These are phyloP conservation scores for Lepidocyrtoides sp. DNA, from an alignment of 2,888 invertebrate genomes.

Conservation along the genomic window DNA sequence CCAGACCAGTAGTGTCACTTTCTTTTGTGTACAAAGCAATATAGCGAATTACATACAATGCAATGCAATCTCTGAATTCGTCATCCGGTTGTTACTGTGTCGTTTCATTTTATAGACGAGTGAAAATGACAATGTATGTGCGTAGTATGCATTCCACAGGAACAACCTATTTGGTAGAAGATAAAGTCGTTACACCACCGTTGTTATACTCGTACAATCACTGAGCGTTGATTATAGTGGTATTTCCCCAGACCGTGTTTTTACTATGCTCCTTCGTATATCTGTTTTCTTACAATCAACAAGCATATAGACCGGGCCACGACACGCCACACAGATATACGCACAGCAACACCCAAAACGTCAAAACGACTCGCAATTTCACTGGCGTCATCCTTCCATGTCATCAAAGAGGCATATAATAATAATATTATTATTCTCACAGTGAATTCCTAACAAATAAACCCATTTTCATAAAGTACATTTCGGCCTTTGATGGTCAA, in stretches of 20 bases:
- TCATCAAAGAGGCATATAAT: background rate
- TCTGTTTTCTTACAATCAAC: background rate
- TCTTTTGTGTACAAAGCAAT: slow-evolving; percentile 3
- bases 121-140: background rate
- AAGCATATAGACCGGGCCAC: background rate
- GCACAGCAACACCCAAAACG: too few species aligned
- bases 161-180: too few species aligned
- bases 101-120: slow-evolving; percentile 20
- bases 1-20: background rate
- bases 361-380: background rate
- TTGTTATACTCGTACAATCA: background rate
- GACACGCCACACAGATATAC: background rate
- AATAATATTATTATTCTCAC: too few species aligned
- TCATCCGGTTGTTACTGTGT: background rate
- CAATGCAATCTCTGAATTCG: background rate
- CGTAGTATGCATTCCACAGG: too few species aligned
- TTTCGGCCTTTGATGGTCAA: slow-evolving; percentile 4
- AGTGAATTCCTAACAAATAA: background rate
- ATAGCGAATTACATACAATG: background rate
- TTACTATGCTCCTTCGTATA: too few species aligned
- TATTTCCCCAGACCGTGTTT: background rate
- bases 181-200: background rate
- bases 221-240: background rate
- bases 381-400: background rate
- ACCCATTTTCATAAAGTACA: background rate